Percentiles rank a stretch among this genome's conserved stretches.
Conservation (phyloP, 2,888 invertebrate species). For the Sylvicola fuscatus region DNA sequence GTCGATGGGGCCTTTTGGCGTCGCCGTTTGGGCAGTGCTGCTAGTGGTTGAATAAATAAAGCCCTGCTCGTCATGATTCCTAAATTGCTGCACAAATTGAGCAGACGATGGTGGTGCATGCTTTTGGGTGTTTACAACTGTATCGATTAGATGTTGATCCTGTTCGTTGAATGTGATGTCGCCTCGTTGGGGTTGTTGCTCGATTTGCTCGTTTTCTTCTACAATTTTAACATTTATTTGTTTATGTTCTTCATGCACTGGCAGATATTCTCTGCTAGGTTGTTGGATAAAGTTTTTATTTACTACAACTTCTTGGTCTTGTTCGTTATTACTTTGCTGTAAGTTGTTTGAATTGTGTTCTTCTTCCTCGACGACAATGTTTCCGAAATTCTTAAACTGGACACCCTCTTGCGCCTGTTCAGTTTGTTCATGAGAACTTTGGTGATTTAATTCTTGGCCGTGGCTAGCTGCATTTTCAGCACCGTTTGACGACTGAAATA, state of each 20-base stretch:
- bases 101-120: too few species aligned
- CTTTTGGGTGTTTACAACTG: too few species aligned
- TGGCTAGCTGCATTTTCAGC: slow-evolving; percentile 10
- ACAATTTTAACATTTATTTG: slow-evolving; percentile 18
- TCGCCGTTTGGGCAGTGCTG: slow-evolving; percentile 3
- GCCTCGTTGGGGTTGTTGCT: neutral
- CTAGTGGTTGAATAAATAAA: slow-evolving; percentile 4
- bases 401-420: too few species aligned
- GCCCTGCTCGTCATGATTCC: neutral
- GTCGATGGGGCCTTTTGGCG: neutral
- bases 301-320: too few species aligned
- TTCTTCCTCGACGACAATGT: too few species aligned
- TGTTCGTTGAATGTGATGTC: too few species aligned
- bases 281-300: slow-evolving; percentile 5
- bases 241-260: slow-evolving; percentile 7
- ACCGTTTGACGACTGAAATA: slow-evolving; percentile 4
- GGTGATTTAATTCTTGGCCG: slow-evolving; percentile 7
- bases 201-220: slow-evolving; percentile 8
- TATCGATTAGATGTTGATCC: too few species aligned
- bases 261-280: slow-evolving; percentile 2
- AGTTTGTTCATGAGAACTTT: too few species aligned
- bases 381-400: too few species aligned
- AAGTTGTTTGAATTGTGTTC: too few species aligned
- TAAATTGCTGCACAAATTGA: neutral
- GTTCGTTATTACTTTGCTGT: too few species aligned